phyloP scores from a whole-genome alignment of 1,140 invertebrate species.

The Dendrolimus kikuchii region DNA sequence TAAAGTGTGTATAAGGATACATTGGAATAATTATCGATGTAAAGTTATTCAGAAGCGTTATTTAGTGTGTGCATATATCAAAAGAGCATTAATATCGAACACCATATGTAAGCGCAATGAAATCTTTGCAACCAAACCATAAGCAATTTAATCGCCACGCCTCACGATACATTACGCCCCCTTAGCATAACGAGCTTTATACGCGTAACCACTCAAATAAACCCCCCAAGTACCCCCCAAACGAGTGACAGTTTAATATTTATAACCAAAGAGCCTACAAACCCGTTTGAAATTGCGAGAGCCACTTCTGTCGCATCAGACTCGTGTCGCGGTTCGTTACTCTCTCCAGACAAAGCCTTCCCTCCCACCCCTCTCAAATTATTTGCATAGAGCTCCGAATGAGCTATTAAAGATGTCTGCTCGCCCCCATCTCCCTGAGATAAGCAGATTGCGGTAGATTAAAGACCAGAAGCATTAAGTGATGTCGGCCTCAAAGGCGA shows the following conservation, averaged over 20 bases:
- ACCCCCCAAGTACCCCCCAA: slow-evolving; percentile 16
- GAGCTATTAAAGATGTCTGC: slow-evolving; percentile 65
- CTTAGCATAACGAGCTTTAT: slow-evolving; percentile 28
- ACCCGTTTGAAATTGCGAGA: slow-evolving; percentile 44
- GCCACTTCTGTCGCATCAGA: slow-evolving; percentile 44
- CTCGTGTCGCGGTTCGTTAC: slow-evolving; percentile 57
- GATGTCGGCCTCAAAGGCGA: slow-evolving; percentile 20
- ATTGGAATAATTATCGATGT: too few relatives aligned
- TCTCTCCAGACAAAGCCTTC: slow-evolving; percentile 56
- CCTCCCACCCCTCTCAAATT: slow-evolving; percentile 49
- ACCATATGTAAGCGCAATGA: too few relatives aligned
- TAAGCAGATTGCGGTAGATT: slow-evolving; percentile 68
- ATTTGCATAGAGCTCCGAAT: slow-evolving; percentile 67
- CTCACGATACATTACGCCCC: slow-evolving; percentile 29
- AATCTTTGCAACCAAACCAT: too few relatives aligned
- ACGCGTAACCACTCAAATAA: slow-evolving; percentile 32
- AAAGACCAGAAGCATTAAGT: slow-evolving; percentile 61
- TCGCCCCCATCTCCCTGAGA: slow-evolving; percentile 26
- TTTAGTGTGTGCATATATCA: too few relatives aligned
- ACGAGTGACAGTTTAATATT: slow-evolving; percentile 42
- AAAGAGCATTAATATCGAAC: too few relatives aligned
- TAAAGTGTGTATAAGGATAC: too few relatives aligned
- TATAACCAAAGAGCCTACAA: slow-evolving; percentile 44
- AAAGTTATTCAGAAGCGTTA: too few relatives aligned
- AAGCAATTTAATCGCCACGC: slow-evolving; percentile 16